Percentiles rank a stretch among this genome's conserved stretches.
Conservation (phyloP, 1,140 invertebrate genomes). For the Ostrea edulis region DNA sequence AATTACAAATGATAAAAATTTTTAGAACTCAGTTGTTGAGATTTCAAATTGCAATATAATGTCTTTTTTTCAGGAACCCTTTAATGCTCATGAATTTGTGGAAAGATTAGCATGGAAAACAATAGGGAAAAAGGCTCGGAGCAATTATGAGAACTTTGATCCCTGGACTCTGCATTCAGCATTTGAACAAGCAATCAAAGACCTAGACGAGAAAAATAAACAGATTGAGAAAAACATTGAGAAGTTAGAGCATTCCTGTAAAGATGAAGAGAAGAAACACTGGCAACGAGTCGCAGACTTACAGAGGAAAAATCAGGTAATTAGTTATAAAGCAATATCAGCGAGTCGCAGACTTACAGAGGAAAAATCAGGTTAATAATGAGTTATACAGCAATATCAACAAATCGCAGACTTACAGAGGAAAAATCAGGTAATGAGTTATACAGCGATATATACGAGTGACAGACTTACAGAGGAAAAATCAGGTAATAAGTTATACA, state of each 20-base stretch:
- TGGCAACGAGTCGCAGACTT: constrained; percentile 89
- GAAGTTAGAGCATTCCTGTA: constrained; percentile 89
- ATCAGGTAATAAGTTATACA: no score
- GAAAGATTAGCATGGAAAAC: constrained; percentile 96
- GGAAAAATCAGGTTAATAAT: no score
- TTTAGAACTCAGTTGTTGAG: no score
- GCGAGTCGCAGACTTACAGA: no score
- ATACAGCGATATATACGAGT: no score
- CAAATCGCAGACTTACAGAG: constrained; percentile 91
- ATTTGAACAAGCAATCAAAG: constrained; percentile 93
- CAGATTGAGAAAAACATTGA: constrained; percentile 93
- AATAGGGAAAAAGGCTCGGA: constrained; percentile 83
- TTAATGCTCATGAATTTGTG: constrained; percentile 98
- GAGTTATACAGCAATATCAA: no score
- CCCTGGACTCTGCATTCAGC: constrained; percentile 88
- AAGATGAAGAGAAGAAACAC: constrained; percentile 92
- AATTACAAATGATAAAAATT: no score
- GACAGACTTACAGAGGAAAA: no score
- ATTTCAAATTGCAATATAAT: no score
- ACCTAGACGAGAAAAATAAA: constrained; percentile 89
- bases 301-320: constrained; percentile 92
- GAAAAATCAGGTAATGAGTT: constrained; percentile 89
- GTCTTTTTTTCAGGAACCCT: constrained; percentile 87
- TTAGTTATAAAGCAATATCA: no score
- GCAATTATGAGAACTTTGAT: constrained; percentile 81